Percentiles rank a stretch among this genome's conserved stretches.
These are phyloP conservation scores for Blastobasis adustella DNA, from an alignment of 2,888 invertebrate species.

Conservation along the genomic window DNA sequence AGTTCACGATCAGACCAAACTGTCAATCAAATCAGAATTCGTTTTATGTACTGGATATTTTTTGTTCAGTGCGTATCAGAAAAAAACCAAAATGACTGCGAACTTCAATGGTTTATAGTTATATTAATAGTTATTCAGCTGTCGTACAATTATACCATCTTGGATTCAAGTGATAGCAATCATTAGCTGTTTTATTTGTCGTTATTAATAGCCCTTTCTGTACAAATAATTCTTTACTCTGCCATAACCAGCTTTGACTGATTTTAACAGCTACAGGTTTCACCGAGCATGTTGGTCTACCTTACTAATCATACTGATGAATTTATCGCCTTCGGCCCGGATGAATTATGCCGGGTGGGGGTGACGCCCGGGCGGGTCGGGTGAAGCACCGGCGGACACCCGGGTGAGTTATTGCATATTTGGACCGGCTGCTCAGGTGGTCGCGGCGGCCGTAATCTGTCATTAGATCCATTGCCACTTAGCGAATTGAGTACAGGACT, in stretches of 20 bases:
- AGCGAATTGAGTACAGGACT: slow-evolving; percentile 41
- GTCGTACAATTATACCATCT: no score
- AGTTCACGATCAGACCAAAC: not conserved
- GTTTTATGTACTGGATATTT: no score
- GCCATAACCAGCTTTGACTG: no score
- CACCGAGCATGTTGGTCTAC: not conserved
- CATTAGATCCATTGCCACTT: slow-evolving; percentile 55
- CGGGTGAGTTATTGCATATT: slow-evolving; percentile 58
- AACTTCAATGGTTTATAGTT: no score
- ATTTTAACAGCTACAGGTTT: slow-evolving; percentile 2
- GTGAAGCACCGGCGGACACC: not conserved
- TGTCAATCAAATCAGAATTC: no score
- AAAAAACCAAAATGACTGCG: no score
- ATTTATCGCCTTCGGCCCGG: slow-evolving; percentile 62
- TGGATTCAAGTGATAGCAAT: no score
- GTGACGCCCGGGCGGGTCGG: slow-evolving; percentile 9
- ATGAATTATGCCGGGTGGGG: slow-evolving; percentile 42
- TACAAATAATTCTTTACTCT: no score
- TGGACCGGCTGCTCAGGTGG: slow-evolving; percentile 52
- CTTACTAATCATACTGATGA: slow-evolving; percentile 58
- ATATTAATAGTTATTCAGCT: no score
- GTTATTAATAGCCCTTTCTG: no score
- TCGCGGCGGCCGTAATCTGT: slow-evolving; percentile 50
- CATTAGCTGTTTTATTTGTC: no score
- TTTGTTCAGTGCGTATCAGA: no score